These are phyloP conservation scores for Pocota personata DNA, from an alignment of 2,888 invertebrate genomes.

Conservation along the genomic window DNA sequence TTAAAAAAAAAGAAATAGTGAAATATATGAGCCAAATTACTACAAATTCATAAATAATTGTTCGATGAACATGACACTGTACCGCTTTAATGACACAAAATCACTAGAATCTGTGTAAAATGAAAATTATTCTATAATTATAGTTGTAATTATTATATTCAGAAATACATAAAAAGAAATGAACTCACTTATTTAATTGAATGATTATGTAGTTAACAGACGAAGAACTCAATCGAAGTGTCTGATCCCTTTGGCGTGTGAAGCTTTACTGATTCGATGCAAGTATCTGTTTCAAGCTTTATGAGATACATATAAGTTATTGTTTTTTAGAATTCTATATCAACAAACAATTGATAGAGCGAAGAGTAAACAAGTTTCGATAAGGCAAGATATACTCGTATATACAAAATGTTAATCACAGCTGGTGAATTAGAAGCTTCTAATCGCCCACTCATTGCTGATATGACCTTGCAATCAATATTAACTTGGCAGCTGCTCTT, in stretches of 20 bases:
- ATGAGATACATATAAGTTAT: background rate
- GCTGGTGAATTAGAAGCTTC: background rate
- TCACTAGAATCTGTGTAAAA: background rate
- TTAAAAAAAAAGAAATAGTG: background rate
- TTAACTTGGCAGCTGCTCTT: background rate
- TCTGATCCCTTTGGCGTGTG: background rate
- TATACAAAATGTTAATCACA: background rate
- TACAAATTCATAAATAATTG: background rate
- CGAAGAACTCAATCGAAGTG: background rate
- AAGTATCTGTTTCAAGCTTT: constrained; percentile 1
- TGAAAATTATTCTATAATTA: background rate
- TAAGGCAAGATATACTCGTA: background rate
- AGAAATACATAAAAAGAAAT: background rate
- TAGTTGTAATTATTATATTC: no score
- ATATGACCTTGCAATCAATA: background rate
- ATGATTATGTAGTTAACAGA: background rate
- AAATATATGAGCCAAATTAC: background rate
- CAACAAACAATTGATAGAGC: background rate
- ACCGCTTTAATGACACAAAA: background rate
- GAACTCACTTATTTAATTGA: background rate
- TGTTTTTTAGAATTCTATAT: background rate
- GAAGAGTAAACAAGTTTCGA: background rate
- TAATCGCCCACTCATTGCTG: background rate
- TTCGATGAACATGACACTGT: background rate
- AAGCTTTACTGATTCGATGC: constrained; percentile 17